Conservation (phyloP, 2,888 invertebrate genomes). For the Chymomyza caudatula region DNA sequence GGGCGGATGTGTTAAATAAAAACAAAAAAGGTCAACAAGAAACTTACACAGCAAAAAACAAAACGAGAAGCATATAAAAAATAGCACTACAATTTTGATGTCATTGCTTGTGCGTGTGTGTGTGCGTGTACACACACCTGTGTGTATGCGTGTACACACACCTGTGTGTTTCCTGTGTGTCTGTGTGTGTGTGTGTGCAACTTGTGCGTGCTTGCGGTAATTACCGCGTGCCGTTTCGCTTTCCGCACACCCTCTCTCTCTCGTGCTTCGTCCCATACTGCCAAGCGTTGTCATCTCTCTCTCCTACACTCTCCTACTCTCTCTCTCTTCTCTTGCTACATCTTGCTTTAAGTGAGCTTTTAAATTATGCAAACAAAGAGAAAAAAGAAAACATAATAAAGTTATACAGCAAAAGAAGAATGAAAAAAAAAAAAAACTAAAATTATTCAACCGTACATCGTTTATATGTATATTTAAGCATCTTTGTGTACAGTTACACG, state of each 20-base stretch:
- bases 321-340: background rate
- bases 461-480: slow-evolving; percentile 58
- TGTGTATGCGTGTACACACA: background rate
- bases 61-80: slow-evolving; percentile 18
- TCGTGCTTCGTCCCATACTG: slow-evolving; percentile 13
- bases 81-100: slow-evolving; percentile 23
- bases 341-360: slow-evolving; percentile 34
- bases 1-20: slow-evolving; percentile 30
- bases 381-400: slow-evolving; percentile 44
- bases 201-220: slow-evolving; percentile 51
- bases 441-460: slow-evolving; percentile 39
- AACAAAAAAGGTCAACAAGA: slow-evolving; percentile 23
- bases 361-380: slow-evolving; percentile 60
- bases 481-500: slow-evolving; percentile 5
- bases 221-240: slow-evolving; percentile 28
- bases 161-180: slow-evolving; percentile 22
- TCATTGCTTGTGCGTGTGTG: slow-evolving; percentile 9
- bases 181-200: slow-evolving; percentile 19
- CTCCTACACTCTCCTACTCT: background rate
- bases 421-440: slow-evolving; percentile 9
- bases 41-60: slow-evolving; percentile 38
- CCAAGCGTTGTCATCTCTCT: slow-evolving; percentile 25
- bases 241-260: background rate
- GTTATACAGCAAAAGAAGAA: slow-evolving; percentile 35
- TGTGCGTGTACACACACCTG: background rate